These are phyloP conservation scores for Brienomyrus longianalis DNA, from an alignment of 2,113 vertebrate species.

Conservation along the genomic window DNA sequence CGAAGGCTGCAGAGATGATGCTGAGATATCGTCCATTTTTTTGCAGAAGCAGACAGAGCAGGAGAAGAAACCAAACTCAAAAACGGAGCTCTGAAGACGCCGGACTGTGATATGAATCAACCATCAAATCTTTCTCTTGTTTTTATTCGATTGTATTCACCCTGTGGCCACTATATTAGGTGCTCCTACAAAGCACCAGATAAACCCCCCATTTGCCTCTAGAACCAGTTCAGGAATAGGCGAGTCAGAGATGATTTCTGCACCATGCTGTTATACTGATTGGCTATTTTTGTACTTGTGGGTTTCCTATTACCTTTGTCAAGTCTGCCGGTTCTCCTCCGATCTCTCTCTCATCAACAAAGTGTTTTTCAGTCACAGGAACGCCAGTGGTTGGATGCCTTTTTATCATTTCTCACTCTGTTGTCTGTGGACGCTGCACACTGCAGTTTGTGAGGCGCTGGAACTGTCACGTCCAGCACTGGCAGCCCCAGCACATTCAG, in stretches of 20 bases:
- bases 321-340: not conserved
- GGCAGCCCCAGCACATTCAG: not conserved
- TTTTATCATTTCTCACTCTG: not conserved
- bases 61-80: slow-evolving; percentile 32
- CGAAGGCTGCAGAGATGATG: not conserved
- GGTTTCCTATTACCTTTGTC: not conserved
- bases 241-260: not conserved
- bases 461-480: not conserved
- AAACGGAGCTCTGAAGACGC: slow-evolving; percentile 54
- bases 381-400: not conserved
- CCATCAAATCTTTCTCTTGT: not conserved
- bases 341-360: not conserved
- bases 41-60: slow-evolving; percentile 51
- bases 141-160: not conserved
- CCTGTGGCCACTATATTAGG: not conserved
- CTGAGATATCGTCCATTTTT: not conserved
- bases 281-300: not conserved
- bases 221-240: not conserved
- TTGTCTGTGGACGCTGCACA: not conserved
- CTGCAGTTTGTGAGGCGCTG: not conserved
- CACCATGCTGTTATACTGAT: not conserved
- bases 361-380: not conserved
- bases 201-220: not conserved
- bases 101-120: slow-evolving; percentile 15
- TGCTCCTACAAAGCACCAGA: not conserved